A percentile compares a stretch with the other conserved stretches of the same genome.
These are phyloP conservation scores for Antheraea assamensis DNA, from an alignment of 2,888 invertebrate species.

Conservation along the genomic window DNA sequence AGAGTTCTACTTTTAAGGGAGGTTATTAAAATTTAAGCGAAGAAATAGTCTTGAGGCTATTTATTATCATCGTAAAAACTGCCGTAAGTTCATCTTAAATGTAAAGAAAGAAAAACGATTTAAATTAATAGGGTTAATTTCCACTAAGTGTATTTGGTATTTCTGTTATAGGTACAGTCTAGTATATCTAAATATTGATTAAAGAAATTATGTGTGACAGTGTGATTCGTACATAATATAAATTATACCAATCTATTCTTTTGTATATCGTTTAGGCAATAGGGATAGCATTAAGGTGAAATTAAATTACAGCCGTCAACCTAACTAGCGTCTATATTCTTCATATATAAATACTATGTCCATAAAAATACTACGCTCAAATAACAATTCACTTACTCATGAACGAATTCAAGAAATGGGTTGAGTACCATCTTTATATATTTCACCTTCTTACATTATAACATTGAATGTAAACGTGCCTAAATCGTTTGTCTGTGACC, in stretches of 20 bases:
- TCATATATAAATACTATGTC: not conserved
- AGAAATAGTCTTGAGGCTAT: not conserved
- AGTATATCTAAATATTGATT: not conserved
- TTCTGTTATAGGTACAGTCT: not conserved
- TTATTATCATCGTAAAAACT: not conserved
- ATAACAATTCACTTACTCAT: not conserved
- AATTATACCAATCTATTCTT: not conserved
- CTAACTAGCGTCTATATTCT: not conserved
- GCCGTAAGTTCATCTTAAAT: not conserved
- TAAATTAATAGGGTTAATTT: not conserved
- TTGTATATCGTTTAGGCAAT: not conserved
- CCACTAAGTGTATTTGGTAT: not conserved
- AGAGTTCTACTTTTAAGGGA: not conserved
- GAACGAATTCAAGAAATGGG: not conserved
- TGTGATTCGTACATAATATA: not conserved
- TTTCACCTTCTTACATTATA: too few species aligned
- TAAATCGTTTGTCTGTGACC: not conserved
- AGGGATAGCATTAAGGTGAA: slow-evolving; percentile 14
- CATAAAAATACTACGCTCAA: not conserved
- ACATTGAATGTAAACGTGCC: not conserved
- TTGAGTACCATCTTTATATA: not conserved
- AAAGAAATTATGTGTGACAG: not conserved
- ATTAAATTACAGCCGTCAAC: not conserved
- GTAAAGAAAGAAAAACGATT: too few species aligned
- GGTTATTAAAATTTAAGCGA: not conserved